phyloP scores from a whole-genome alignment of 2,113 vertebrate species.

The Casuarius casuarius region DNA sequence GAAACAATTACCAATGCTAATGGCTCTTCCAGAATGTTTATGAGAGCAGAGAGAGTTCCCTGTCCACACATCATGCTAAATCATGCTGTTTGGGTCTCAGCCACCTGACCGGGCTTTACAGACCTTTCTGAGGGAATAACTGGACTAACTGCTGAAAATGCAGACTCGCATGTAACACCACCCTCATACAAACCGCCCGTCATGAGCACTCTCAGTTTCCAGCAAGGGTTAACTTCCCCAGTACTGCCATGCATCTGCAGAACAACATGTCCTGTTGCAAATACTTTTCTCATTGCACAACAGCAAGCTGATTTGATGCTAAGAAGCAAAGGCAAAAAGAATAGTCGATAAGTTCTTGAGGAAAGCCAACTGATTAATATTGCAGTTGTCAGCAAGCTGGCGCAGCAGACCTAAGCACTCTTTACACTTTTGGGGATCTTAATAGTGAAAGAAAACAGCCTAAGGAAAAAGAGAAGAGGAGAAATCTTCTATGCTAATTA shows the following conservation, averaged over 20 bases:
- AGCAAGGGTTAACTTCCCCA: constrained; percentile 7
- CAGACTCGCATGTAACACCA: neutral
- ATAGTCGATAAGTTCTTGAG: neutral
- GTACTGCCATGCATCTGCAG: neutral
- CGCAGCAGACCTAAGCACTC: neutral
- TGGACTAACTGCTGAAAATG: neutral
- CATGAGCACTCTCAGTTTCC: neutral
- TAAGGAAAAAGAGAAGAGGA: neutral
- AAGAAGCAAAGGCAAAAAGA: constrained; percentile 21
- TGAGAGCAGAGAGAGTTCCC: neutral
- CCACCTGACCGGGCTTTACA: neutral
- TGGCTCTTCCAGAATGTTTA: neutral
- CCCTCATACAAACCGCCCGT: neutral
- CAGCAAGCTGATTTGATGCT: neutral
- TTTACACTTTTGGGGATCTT: neutral
- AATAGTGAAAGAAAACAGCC: neutral
- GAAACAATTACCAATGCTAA: neutral
- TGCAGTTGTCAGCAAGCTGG: neutral
- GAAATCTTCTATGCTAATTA: constrained; percentile 3
- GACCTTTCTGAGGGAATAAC: neutral
- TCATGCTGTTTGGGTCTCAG: neutral
- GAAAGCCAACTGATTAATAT: constrained; percentile 18
- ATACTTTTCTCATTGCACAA: neutral
- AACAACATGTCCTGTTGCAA: neutral
- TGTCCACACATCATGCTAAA: neutral